phyloP scores from a whole-genome alignment of 2,113 vertebrate species.

The Phrynosoma blainvillii region DNA sequence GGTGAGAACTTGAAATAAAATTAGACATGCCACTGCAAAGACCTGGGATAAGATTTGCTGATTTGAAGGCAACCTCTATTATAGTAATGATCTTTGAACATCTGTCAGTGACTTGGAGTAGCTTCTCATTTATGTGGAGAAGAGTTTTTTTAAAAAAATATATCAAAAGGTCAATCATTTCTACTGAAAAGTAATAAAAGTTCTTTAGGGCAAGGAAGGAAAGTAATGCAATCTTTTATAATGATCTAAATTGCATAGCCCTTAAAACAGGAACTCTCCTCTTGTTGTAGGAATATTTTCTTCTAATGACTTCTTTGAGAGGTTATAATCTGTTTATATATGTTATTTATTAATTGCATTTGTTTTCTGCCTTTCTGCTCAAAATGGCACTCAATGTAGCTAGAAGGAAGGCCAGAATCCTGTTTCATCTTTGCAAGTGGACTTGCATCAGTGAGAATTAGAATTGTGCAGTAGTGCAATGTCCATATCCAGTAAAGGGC shows the following conservation, averaged over 20 bases:
- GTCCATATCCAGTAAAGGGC: too few relatives aligned
- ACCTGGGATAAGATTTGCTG: conserved; percentile 49
- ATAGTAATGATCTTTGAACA: conserved; percentile 52
- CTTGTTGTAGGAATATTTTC: background rate
- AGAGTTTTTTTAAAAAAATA: conserved; percentile 41
- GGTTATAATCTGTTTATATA: background rate
- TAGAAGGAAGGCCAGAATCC: too few relatives aligned
- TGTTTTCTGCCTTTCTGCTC: too few relatives aligned
- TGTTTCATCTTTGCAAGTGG: too few relatives aligned
- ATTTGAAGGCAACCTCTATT: conserved; percentile 50
- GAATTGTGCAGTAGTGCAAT: too few relatives aligned
- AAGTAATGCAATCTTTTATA: conserved; percentile 53
- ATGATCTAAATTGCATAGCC: conserved; percentile 53
- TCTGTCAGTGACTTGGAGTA: conserved; percentile 51
- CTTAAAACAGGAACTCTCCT: conserved; percentile 47
- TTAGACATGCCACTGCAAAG: conserved; percentile 57
- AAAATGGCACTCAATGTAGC: too few relatives aligned
- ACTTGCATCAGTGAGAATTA: too few relatives aligned
- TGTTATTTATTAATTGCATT: too few relatives aligned
- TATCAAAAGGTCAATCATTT: conserved; percentile 51
- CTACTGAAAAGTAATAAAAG: conserved; percentile 52
- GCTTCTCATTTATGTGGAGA: conserved; percentile 52
- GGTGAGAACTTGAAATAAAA: conserved; percentile 64
- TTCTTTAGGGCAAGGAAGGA: conserved; percentile 46
- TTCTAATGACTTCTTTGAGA: conserved; percentile 21